Conservation (phyloP, 1,140 invertebrate species). For the Drosophila paulistorum region DNA sequence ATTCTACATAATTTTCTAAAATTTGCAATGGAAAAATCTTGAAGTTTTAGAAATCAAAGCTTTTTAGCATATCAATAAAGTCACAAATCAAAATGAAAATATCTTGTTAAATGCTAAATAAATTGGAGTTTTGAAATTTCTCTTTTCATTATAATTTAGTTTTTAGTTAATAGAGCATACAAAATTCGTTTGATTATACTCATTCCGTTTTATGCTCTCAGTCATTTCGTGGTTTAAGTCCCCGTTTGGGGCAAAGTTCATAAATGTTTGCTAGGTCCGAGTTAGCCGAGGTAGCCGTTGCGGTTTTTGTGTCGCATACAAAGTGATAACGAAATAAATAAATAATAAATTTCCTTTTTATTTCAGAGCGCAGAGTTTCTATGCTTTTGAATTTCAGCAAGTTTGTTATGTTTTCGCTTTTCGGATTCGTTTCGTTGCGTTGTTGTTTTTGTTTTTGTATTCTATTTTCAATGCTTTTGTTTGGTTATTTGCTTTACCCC, state of each 20-base stretch:
- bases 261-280: slow-evolving; percentile 52
- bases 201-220: slow-evolving; percentile 7
- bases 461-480: slow-evolving; percentile 3
- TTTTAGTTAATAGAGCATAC: not conserved
- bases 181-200: not conserved
- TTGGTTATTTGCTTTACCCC: slow-evolving; percentile 26
- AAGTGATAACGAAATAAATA: slow-evolving; percentile 80
- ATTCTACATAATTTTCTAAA: no score
- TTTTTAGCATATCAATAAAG: no score
- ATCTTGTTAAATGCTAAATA: no score
- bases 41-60: no score
- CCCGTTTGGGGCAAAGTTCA: slow-evolving; percentile 62
- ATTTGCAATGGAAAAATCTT: no score
- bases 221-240: slow-evolving; percentile 58
- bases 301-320: slow-evolving; percentile 68
- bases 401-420: slow-evolving; percentile 32
- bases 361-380: slow-evolving; percentile 59
- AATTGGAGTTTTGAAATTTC: no score
- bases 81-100: no score
- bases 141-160: no score
- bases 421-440: not conserved
- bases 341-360: slow-evolving; percentile 78
- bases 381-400: slow-evolving; percentile 58
- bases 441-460: not conserved
- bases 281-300: slow-evolving; percentile 8